A percentile compares a stretch with the other conserved stretches of the same genome.
Conservation (phyloP, 2,888 invertebrate genomes). For the Perdita meconis region DNA sequence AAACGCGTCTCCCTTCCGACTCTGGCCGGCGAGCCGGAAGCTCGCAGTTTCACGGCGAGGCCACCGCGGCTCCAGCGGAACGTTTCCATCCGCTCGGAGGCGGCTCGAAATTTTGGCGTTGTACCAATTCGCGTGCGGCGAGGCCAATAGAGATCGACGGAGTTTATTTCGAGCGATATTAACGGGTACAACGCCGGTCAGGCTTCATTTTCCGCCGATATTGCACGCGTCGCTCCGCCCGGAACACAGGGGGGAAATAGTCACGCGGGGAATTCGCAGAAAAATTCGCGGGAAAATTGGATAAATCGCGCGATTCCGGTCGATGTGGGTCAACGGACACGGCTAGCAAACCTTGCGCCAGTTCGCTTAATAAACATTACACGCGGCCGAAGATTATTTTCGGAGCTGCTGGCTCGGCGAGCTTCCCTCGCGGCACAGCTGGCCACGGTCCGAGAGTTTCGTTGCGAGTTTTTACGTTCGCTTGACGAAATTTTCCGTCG, state of each 20-base stretch:
- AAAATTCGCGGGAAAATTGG: conserved; percentile 20
- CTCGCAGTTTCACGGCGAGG: background rate
- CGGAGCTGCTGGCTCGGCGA: conserved; percentile 20
- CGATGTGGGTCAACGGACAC: conserved; percentile 52
- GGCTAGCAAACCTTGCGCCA: conserved; percentile 52
- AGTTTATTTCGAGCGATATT: conserved; percentile 44
- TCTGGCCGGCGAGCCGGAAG: background rate
- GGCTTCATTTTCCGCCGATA: conserved; percentile 27
- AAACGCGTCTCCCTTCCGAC: background rate
- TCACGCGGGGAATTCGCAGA: background rate
- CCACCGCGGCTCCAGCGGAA: background rate
- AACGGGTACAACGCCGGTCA: conserved; percentile 6
- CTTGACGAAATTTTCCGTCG: too few species aligned
- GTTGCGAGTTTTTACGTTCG: background rate
- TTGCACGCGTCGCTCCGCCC: conserved; percentile 12
- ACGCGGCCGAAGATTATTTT: conserved; percentile 54
- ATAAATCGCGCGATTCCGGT: conserved; percentile 26
- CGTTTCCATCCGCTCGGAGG: conserved; percentile 4
- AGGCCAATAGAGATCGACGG: conserved; percentile 33
- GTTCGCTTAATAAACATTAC: conserved; percentile 58
- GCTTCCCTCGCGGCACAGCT: background rate
- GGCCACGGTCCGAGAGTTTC: conserved; percentile 18
- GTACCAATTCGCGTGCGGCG: conserved; percentile 16
- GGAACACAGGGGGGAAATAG: background rate
- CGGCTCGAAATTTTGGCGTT: conserved; percentile 20